Percentiles rank a stretch among this genome's conserved stretches.
phyloP scores from a whole-genome alignment of 2,797 vertebrate species.

The Heliangelus exortis region DNA sequence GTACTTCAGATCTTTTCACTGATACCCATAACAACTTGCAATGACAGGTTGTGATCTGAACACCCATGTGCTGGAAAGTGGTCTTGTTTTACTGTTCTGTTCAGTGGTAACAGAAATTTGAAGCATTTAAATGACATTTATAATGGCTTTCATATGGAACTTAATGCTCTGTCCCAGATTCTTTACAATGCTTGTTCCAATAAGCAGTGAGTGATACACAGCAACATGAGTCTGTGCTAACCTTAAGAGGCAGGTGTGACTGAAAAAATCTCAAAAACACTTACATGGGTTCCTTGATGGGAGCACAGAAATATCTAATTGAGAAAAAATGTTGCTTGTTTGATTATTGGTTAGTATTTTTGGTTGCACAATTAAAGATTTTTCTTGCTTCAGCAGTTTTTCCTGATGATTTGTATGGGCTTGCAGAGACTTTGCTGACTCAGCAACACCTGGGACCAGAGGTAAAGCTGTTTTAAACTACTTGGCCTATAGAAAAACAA shows the following conservation, averaged over 20 bases:
- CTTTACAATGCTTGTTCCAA: not conserved
- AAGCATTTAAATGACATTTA: not conserved
- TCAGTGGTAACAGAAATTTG: not conserved
- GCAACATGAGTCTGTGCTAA: not conserved
- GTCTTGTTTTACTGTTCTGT: not conserved
- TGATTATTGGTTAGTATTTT: conserved; percentile 40
- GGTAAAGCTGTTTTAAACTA: conserved; percentile 69
- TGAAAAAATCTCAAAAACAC: not conserved
- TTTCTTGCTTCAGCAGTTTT: conserved; percentile 72
- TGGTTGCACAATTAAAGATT: conserved; percentile 64
- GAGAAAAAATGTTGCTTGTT: not conserved
- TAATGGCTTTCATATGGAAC: not conserved
- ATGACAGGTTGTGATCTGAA: not conserved
- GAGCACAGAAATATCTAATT: conserved; percentile 37
- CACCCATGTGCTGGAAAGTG: not conserved
- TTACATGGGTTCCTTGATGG: not conserved
- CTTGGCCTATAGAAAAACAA: conserved; percentile 61
- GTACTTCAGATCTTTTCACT: not conserved
- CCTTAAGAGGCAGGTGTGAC: not conserved
- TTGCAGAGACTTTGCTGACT: conserved; percentile 56
- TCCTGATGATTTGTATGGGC: conserved; percentile 58
- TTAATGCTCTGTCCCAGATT: not conserved
- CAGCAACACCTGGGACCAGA: conserved; percentile 64
- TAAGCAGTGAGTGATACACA: not conserved
- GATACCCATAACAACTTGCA: not conserved